Conservation (phyloP, 2,113 vertebrate genomes). For the Hemibagrus wyckioides region DNA sequence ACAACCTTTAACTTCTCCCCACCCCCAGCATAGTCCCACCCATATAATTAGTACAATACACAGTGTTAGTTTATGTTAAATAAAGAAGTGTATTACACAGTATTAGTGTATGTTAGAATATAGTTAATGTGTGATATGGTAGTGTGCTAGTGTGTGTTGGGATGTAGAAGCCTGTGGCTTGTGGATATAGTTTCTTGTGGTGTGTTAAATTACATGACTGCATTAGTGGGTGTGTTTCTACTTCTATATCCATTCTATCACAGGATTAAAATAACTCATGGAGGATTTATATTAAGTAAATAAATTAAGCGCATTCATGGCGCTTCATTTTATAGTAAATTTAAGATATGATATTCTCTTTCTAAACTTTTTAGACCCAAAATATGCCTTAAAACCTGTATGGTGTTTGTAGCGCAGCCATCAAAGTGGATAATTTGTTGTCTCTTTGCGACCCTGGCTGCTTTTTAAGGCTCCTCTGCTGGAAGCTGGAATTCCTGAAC, state of each 20-base stretch:
- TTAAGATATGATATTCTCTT: too few relatives aligned
- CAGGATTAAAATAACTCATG: background rate
- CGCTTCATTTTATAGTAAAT: background rate
- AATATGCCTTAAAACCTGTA: slow-evolving; percentile 8
- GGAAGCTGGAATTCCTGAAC: slow-evolving; percentile 58
- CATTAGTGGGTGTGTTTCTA: background rate
- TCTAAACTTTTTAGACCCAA: background rate
- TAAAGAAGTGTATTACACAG: background rate
- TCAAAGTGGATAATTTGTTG: slow-evolving; percentile 44
- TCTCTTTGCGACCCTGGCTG: slow-evolving; percentile 30
- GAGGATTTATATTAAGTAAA: background rate
- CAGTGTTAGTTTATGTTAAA: background rate
- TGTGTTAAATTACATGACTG: background rate
- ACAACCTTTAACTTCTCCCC: background rate
- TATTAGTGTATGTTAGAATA: background rate
- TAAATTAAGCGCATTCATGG: background rate
- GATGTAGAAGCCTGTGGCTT: background rate
- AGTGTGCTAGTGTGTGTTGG: background rate
- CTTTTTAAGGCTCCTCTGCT: slow-evolving; percentile 50
- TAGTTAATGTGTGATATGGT: background rate
- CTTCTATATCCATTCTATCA: background rate
- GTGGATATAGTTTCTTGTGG: too few relatives aligned
- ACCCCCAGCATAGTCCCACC: too few relatives aligned
- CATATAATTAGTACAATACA: background rate
- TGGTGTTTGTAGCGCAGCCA: background rate